These are phyloP conservation scores for Eumerus sabulonum DNA, from an alignment of 2,888 invertebrate genomes.

Conservation along the genomic window DNA sequence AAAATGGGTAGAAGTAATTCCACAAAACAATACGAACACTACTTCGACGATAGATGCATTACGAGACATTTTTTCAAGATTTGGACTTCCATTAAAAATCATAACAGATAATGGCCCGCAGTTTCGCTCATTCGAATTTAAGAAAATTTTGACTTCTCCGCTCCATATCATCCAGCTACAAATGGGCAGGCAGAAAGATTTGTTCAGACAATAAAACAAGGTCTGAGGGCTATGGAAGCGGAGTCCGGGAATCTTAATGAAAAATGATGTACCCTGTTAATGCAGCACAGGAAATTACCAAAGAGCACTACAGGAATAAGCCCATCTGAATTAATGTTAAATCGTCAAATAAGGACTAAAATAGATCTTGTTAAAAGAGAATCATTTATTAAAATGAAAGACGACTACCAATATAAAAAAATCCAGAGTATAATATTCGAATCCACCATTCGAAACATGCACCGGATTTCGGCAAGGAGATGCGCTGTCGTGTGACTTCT, in stretches of 20 bases:
- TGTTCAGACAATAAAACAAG: conserved; percentile 1
- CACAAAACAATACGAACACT: too few species aligned
- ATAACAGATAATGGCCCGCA: conserved; percentile 36
- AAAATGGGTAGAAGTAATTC: conserved; percentile 15
- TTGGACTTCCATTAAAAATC: conserved; percentile 23
- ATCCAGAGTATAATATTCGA: too few species aligned
- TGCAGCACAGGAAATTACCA: conserved; percentile 43
- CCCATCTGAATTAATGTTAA: conserved; percentile 41
- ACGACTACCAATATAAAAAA: background rate
- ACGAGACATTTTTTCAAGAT: conserved; percentile 18
- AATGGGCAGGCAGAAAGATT: conserved; percentile 26
- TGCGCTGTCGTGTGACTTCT: too few species aligned
- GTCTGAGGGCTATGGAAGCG: conserved; percentile 16
- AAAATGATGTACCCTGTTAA: conserved; percentile 31
- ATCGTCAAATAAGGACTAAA: background rate
- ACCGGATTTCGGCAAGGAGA: too few species aligned
- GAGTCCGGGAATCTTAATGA: conserved; percentile 17
- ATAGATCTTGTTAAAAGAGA: conserved; percentile 8
- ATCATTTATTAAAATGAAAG: background rate
- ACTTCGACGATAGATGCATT: conserved; percentile 16
- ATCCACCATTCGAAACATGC: too few species aligned
- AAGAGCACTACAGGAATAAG: conserved; percentile 27
- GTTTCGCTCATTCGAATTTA: conserved; percentile 24
- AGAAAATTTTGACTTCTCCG: conserved; percentile 22
- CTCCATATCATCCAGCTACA: conserved; percentile 22